Conservation (phyloP, 1,140 invertebrate species). For the Drosophila bipectinata region DNA sequence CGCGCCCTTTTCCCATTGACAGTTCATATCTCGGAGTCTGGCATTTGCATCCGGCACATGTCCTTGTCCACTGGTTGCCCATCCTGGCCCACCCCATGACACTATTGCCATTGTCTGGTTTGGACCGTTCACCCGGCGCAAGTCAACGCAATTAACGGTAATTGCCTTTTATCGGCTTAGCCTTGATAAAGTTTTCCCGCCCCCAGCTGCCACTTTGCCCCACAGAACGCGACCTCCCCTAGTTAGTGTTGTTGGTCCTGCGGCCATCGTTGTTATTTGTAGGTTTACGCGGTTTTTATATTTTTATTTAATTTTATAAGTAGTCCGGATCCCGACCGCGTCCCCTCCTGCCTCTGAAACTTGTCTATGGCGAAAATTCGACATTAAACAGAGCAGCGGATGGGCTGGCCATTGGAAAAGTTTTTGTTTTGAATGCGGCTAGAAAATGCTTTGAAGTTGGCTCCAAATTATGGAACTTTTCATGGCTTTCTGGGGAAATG, state of each 20-base stretch:
- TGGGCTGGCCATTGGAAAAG: constrained; percentile 40
- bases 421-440: constrained; percentile 53
- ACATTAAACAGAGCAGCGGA: constrained; percentile 63
- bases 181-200: constrained; percentile 72
- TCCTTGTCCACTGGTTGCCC: constrained; percentile 14
- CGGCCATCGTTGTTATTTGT: constrained; percentile 64
- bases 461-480: constrained; percentile 59
- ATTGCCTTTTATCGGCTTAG: constrained; percentile 83
- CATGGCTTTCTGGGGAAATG: constrained; percentile 23
- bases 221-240: constrained; percentile 10
- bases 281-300: constrained; percentile 79
- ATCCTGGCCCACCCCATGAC: constrained; percentile 27
- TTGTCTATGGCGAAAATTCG: constrained; percentile 70
- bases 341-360: constrained; percentile 20
- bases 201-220: not conserved
- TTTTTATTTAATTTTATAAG: constrained; percentile 82
- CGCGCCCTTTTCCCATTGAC: constrained; percentile 28
- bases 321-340: constrained; percentile 29
- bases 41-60: constrained; percentile 73
- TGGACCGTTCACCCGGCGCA: constrained; percentile 44
- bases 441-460: constrained; percentile 70
- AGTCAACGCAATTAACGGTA: constrained; percentile 81
- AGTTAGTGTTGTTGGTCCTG: constrained; percentile 32
- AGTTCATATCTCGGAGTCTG: constrained; percentile 64
- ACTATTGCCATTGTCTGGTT: constrained; percentile 58